Evolutionary conservation across 37 sponge, comb jelly and placozoan species (phyloP), one percentile per base, ranked within the genome.

Genomic region (Bolinopsis microptera): DNA sequence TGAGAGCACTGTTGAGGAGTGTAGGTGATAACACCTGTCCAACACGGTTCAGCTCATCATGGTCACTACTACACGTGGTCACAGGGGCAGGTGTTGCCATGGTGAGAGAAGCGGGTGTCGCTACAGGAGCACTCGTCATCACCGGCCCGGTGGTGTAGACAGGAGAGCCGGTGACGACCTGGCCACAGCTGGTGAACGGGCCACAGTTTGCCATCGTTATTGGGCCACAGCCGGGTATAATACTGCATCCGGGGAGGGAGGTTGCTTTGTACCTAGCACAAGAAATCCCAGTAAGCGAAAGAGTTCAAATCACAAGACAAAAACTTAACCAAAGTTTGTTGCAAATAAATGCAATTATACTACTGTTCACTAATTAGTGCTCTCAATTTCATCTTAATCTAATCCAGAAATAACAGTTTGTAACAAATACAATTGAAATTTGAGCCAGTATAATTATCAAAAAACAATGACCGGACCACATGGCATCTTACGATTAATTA

Each of bases 1-100:
- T 26, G 74, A 70, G 30, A 26, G 74, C 74, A 70, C 74, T 70
- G 74, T n/a, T 70, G 74, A 70, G 74, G 3, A 70, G 74, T 26
- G 74, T 28, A n/a, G 74, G 74, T 70, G 74, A 70, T 2, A 70
- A 26, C 2, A 70, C 30, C 74, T 70, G 24, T 26, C 30, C 74
- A 48, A 48, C 9, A 5, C 74, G 5, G 28, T 70, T 70, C n/a
- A n/a, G n/a, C 74, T 70, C 24, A 70, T 22, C 74, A n/a, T 48
- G 9, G 9, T 48, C 9, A 48, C 5, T 48, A 13, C 13, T 13
- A 48, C 61, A 48, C 13, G 61, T 48, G 13, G 61, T 48, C 13
- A 13, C 61, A 18, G 61, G 61, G 5, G 61, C 9, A 18, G 61
- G 61, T 48, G 74, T 22, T 21, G 68, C 18, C 68, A 61, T 61